Evolutionary conservation across 2,113 vertebrate genomes (phyloP).

Genomic region (Taurulus bubalis): DNA sequence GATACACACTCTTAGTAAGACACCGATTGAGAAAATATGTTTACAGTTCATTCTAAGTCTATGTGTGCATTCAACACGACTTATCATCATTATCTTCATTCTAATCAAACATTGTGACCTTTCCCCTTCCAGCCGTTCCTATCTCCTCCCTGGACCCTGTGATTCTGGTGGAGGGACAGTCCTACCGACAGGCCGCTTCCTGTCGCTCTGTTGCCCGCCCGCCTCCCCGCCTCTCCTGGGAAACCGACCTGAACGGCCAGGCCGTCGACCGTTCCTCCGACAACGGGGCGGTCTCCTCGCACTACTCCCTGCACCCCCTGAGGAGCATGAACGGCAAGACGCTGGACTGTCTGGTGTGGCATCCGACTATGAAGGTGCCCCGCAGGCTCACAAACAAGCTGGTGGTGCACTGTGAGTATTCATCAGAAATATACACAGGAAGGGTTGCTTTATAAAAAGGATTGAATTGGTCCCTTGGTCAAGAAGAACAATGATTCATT

Average conservation of each 20-base stretch:
- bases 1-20: background rate
- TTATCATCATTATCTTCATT: background rate
- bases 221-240: slow-evolving; percentile 86
- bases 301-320: slow-evolving; percentile 88
- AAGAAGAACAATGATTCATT: background rate
- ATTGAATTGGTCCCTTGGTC: background rate
- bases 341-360: slow-evolving; percentile 91
- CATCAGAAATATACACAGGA: too few relatives aligned
- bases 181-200: slow-evolving; percentile 83
- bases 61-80: background rate
- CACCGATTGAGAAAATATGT: background rate
- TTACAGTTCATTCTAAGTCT: background rate
- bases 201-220: slow-evolving; percentile 90
- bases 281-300: slow-evolving; percentile 81
- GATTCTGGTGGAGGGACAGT: slow-evolving; percentile 85
- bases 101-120: slow-evolving; percentile 5
- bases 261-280: slow-evolving; percentile 75
- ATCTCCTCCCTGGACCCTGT: slow-evolving; percentile 77
- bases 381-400: slow-evolving; percentile 84
- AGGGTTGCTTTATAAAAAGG: background rate
- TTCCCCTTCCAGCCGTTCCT: slow-evolving; percentile 68
- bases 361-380: slow-evolving; percentile 81
- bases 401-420: slow-evolving; percentile 88
- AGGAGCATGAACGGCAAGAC: slow-evolving; percentile 89
- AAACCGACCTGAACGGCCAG: slow-evolving; percentile 86